Conservation (phyloP, 1,140 invertebrate species). For the Carposina sasakii region DNA sequence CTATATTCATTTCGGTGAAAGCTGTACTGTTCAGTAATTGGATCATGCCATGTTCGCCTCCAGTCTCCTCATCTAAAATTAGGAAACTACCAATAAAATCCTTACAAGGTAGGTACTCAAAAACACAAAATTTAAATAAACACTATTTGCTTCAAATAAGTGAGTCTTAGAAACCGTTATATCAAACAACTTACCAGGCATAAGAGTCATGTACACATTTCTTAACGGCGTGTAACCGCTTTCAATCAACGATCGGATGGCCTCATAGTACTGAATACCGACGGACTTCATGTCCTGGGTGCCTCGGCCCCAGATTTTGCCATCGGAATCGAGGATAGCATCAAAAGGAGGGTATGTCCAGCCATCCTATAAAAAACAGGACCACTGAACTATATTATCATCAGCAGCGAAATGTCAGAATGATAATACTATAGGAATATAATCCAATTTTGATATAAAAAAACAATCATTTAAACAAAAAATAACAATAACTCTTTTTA, state of each 20-base stretch:
- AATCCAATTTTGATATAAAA: no score
- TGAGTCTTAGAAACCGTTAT: no score
- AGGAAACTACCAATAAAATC: no score
- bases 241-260: slow-evolving; percentile 77
- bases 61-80: slow-evolving; percentile 86
- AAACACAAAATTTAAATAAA: background rate
- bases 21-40: background rate
- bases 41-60: slow-evolving; percentile 83
- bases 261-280: slow-evolving; percentile 83
- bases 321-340: slow-evolving; percentile 79
- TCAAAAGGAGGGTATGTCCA: slow-evolving; percentile 78
- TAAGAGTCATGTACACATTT: slow-evolving; percentile 83
- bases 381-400: no score
- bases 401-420: no score
- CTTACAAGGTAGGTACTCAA: no score
- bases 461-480: no score
- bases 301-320: slow-evolving; percentile 84
- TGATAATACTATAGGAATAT: no score
- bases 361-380: slow-evolving; percentile 50
- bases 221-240: slow-evolving; percentile 69
- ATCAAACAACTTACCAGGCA: slow-evolving; percentile 82
- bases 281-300: slow-evolving; percentile 86
- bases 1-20: background rate
- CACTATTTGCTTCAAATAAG: background rate
- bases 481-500: no score